Evolutionary conservation across 2,797 vertebrate species (phyloP).

Genomic region (Ptychadena robeensis): DNA sequence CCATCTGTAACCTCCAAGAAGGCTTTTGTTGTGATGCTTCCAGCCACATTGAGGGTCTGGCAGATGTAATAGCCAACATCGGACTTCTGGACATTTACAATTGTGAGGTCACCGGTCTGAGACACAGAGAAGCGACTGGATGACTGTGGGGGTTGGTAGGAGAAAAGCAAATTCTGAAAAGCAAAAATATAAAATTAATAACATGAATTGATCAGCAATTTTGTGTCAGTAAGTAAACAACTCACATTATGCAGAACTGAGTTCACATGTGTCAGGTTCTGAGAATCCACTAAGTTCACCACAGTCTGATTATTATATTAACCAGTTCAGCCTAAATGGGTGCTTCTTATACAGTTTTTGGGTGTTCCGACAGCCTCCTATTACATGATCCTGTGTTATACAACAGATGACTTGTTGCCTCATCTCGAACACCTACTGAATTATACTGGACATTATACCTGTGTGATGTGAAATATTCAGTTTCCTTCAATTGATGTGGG

Average conservation of each 20-base stretch:
- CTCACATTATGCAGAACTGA: background rate
- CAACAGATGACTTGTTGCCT: too few relatives aligned
- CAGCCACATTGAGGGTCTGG: conserved; percentile 97
- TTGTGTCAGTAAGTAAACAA: background rate
- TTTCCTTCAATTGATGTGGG: too few relatives aligned
- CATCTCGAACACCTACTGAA: too few relatives aligned
- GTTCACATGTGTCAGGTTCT: background rate
- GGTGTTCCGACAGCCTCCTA: too few relatives aligned
- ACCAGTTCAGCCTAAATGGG: too few relatives aligned
- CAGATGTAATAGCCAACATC: conserved; percentile 97
- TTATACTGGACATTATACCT: too few relatives aligned
- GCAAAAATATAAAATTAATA: background rate
- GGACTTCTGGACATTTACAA: conserved; percentile 89
- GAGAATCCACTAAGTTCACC: too few relatives aligned
- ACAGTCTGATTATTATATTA: too few relatives aligned
- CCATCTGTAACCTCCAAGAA: conserved; percentile 97
- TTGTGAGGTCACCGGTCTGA: conserved; percentile 94
- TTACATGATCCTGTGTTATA: too few relatives aligned
- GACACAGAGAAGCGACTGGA: conserved; percentile 95
- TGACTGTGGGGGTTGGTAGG: conserved; percentile 93
- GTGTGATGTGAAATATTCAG: too few relatives aligned
- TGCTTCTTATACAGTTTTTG: background rate
- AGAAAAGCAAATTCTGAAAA: conserved; percentile 92
- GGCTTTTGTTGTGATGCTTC: conserved; percentile 97
- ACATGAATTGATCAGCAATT: background rate